These are phyloP conservation scores for Naja naja DNA, from an alignment of 2,113 vertebrate species.

Conservation along the genomic window DNA sequence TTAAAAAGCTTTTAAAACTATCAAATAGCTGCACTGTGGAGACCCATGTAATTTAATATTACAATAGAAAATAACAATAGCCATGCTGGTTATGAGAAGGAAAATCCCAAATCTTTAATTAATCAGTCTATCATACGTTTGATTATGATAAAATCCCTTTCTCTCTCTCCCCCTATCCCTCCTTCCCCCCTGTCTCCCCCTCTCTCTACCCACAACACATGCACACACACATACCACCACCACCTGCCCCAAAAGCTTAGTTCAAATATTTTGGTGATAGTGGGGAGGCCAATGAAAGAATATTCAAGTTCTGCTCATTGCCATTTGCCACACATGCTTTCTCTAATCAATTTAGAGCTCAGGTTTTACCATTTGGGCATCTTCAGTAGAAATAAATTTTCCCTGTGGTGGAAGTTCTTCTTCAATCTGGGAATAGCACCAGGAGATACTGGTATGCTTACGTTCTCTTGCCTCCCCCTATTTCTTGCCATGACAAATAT, in stretches of 20 bases:
- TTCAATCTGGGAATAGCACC: background rate
- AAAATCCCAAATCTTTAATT: background rate
- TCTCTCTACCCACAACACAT: background rate
- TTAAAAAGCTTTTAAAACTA: background rate
- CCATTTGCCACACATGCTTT: background rate
- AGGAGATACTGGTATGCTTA: background rate
- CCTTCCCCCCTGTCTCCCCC: too few relatives aligned
- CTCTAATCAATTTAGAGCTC: background rate
- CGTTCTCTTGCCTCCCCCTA: background rate
- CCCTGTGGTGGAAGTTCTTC: background rate
- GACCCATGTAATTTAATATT: background rate
- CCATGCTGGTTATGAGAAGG: background rate
- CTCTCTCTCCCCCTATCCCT: too few relatives aligned
- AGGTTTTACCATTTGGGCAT: background rate
- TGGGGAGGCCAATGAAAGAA: background rate
- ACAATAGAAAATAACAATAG: background rate
- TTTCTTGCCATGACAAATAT: background rate
- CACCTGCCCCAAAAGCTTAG: background rate
- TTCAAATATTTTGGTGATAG: background rate
- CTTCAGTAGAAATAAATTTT: background rate
- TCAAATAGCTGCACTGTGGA: background rate
- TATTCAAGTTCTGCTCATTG: background rate
- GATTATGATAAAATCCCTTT: background rate
- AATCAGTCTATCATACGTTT: background rate
- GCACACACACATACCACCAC: background rate